Conservation (phyloP, 2,797 vertebrate species). For the Hafferia zeledoni region DNA sequence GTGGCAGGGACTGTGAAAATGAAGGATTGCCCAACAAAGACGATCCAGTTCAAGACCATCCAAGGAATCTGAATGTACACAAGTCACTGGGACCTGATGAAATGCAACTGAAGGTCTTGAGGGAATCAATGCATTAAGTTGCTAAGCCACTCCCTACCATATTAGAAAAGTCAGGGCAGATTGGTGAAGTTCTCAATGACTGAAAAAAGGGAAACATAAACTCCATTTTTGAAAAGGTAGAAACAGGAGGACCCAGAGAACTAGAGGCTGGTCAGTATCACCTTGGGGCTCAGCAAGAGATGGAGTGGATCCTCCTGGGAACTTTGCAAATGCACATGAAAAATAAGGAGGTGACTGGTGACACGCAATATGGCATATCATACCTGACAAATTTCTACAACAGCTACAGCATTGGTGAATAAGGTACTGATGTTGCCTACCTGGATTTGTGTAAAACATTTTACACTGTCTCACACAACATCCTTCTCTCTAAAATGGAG, state of each 20-base stretch:
- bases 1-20: background rate
- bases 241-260: rapidly evolving
- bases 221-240: rapidly evolving
- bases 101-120: background rate
- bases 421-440: background rate
- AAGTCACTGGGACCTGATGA: background rate
- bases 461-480: background rate
- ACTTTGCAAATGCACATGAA: background rate
- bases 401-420: background rate
- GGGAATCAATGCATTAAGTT: background rate
- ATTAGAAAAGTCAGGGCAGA: background rate
- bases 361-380: no score
- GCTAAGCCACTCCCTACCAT: background rate
- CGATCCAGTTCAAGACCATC: background rate
- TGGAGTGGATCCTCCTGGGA: background rate
- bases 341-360: background rate
- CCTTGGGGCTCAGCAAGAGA: background rate
- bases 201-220: background rate
- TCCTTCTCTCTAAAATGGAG: background rate
- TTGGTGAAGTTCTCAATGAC: background rate
- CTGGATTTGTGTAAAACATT: background rate
- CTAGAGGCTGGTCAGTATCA: background rate
- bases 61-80: background rate
- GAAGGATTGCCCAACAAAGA: rapidly evolving
- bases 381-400: background rate